Base-by-base conservation (phyloP, 2,113 vertebrate species). In the Thalassarche chlororhynchos region DNA sequence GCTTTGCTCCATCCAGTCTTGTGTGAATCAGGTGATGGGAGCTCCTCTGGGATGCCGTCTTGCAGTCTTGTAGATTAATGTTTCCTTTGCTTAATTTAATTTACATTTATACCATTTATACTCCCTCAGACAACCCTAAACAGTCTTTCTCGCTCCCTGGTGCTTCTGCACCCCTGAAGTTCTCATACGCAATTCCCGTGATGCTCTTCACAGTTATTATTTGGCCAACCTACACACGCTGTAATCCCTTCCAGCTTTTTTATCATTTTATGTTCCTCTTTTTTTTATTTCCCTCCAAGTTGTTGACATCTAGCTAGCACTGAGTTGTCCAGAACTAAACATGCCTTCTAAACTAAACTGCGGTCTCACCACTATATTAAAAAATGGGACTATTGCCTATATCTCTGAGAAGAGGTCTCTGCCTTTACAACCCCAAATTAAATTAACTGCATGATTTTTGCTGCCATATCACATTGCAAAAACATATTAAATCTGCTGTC, bases 381-480 rank as follows among this genome's bases (percentile, higher is more conserved):
- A 97, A 97, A 96, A 82, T 74, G 40, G 71, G 90, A 96, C 96
- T 96, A 64, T 52, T 86, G 87, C 89, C 94, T 94, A 2, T 96
- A 69, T 94, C 84, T 93, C 68, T 64, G 60, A 91, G 93, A 96
- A 95, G 84, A 96, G 93, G 93, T 96, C 93, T 95, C 80, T 97
- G 84, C 94, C 93, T 97, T 96, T 96, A 96, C 95, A 96, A 96
- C 87, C 85, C 95, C 87, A 96, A 96, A 97, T 97, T 97, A 96
- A 97, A 97, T 97, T 96, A 97, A 89, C 87, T 88, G 87, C 94
- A 92, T 97, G 94, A 95, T 95, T 97, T 97, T 94, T 96, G 94
- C 93, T 96, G 96, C 94, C 94, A 86, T 96, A 90, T 95, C 89
- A 96, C 91, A 95, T 96, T 93, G 91, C 94, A 97, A 96, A 96